Conservation (phyloP, 2,888 invertebrate species). For the Loripinus fragilis region DNA sequence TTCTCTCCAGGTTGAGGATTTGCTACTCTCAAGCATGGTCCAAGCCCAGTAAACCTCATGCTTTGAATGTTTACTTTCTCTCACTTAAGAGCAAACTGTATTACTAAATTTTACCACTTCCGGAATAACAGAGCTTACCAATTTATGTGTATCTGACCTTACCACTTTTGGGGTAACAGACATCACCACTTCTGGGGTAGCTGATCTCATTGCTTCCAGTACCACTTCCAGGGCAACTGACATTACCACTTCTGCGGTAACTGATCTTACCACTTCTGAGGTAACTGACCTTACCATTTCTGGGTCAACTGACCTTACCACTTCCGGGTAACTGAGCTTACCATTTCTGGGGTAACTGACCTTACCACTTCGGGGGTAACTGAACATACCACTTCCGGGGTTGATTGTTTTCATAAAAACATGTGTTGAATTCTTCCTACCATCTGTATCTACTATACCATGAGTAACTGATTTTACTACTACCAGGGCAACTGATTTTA, state of each 20-base stretch:
- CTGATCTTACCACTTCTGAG: too few relatives aligned
- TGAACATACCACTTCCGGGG: neutral
- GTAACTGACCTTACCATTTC: too few relatives aligned
- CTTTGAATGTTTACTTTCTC: neutral
- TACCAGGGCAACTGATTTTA: neutral
- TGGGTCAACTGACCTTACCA: too few relatives aligned
- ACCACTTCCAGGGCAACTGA: neutral
- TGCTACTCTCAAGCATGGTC: neutral
- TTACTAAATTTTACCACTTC: neutral
- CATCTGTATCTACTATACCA: too few relatives aligned
- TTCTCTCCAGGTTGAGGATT: conserved; percentile 23
- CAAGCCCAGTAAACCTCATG: conserved; percentile 1
- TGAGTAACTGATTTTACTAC: neutral
- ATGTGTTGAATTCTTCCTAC: too few relatives aligned
- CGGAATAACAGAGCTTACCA: neutral
- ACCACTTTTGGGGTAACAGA: too few relatives aligned
- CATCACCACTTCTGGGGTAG: neutral
- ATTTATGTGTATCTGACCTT: too few relatives aligned
- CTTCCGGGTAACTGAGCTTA: neutral
- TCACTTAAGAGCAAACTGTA: neutral
- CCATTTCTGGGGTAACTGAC: too few relatives aligned
- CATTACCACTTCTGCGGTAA: neutral
- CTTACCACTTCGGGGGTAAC: too few relatives aligned
- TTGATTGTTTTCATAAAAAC: too few relatives aligned
- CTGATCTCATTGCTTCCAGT: neutral